Evolutionary conservation across 1,140 invertebrate species (phyloP), one percentile per base, ranked within the genome.

Genomic region (Euglossa dilemma): DNA sequence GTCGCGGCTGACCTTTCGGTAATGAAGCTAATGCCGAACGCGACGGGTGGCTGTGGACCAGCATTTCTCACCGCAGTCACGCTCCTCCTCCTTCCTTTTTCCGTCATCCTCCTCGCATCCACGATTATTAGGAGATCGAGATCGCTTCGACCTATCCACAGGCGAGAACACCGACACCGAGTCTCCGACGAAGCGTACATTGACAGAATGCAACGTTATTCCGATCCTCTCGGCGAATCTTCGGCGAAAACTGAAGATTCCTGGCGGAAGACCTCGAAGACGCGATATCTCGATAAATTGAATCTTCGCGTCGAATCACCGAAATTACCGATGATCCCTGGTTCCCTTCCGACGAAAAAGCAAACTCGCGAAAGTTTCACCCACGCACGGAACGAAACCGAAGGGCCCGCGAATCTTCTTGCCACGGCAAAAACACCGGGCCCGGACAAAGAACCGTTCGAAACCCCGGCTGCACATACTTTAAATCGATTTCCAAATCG

Each of bases 1-100:
- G 80, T 83, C 80, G 80, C 80, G 74, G 12, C 73, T 78, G 80
- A 83, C 80, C 80, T 83, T 54, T 78, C 54, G 56, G 74, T 83
- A 83, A 83, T 83, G 80, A 83, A 83, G 80, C 80, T 70, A 83
- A 83, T 83, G 80, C 57, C 56, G 73, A 59, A 63, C 80, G 54
- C 80, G 73, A 83, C 80, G 80, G 80, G 80, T 77, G 80, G 66
- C 56, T 77, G 25, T 47, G 64, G 64, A 36, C 73, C 64, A 54
- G n/a, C 63, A 63, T 78, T 61, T 78, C 66, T 78, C 74, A 63
- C 64, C 54, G n/a, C 14, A 11, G 47, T 83, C 80, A 69, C 74
- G 56, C 52, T 70, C 52, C 61, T 47, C 59, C n/a, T n/a, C 12
- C 14, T 59, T 57, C 18, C 54, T 52, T 47, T n/a, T 61, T 45